Evolutionary conservation across 2,797 vertebrate genomes (phyloP).

Genomic region (Tangara arthus): DNA sequence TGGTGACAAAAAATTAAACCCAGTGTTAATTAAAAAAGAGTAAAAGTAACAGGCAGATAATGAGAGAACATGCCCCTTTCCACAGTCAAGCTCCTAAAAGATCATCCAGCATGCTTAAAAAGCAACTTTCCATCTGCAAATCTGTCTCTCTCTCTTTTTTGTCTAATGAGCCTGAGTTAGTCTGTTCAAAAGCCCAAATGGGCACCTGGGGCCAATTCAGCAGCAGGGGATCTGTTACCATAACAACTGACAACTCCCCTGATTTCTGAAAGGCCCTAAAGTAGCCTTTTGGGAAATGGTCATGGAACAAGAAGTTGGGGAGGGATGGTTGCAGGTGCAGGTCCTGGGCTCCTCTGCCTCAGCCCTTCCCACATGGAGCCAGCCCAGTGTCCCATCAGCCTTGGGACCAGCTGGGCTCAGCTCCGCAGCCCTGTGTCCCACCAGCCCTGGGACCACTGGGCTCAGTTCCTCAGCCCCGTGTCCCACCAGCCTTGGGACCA

Average conservation of each 20-base stretch:
- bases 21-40: constrained; percentile 29
- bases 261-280: constrained; percentile 61
- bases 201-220: constrained; percentile 66
- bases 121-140: constrained; percentile 49
- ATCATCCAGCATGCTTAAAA: constrained; percentile 35
- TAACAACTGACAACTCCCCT: constrained; percentile 70
- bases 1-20: not conserved
- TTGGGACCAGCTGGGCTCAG: not conserved
- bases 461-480: not conserved
- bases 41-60: constrained; percentile 43
- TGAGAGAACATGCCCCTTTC: constrained; percentile 29
- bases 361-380: not conserved
- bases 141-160: constrained; percentile 57
- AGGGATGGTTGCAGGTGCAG: not conserved
- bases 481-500: too few species aligned
- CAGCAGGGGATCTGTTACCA: constrained; percentile 74
- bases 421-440: too few species aligned
- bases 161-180: constrained; percentile 67
- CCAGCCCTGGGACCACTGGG: not conserved
- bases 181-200: constrained; percentile 63
- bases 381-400: not conserved
- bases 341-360: not conserved
- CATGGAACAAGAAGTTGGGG: constrained; percentile 29
- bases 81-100: constrained; percentile 9
- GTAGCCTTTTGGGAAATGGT: constrained; percentile 57